Evolutionary conservation across 2,797 vertebrate species (phyloP).

Genomic region (Tangara arthus): DNA sequence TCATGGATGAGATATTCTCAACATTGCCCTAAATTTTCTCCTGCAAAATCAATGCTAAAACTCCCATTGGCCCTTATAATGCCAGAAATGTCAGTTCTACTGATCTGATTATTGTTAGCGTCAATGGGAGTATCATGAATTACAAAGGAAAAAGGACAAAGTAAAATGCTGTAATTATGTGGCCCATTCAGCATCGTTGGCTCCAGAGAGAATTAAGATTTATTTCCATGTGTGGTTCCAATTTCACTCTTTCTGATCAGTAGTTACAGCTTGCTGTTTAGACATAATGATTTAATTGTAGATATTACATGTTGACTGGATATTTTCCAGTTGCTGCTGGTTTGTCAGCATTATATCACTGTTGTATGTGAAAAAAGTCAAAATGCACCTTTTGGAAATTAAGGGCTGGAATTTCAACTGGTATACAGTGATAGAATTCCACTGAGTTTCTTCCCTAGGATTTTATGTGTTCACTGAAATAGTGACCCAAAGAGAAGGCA

Average conservation of each 20-base stretch:
- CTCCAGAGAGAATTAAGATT: constrained; percentile 36
- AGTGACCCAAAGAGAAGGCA: background rate
- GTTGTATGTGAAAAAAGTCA: background rate
- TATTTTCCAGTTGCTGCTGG: constrained; percentile 36
- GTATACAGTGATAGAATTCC: background rate
- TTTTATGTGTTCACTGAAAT: background rate
- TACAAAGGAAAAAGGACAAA: background rate
- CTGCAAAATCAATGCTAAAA: background rate
- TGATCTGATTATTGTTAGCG: background rate
- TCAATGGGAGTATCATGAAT: background rate
- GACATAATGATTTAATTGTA: constrained; percentile 50
- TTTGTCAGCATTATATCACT: background rate
- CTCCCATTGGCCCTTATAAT: background rate
- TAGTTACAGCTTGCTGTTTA: constrained; percentile 31
- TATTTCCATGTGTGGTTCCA: constrained; percentile 6
- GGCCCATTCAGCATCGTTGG: background rate
- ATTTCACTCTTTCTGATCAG: constrained; percentile 26
- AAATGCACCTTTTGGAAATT: constrained; percentile 12
- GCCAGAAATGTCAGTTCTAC: background rate
- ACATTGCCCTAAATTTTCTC: background rate
- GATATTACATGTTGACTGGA: background rate
- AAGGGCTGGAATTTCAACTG: background rate
- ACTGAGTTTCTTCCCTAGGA: background rate
- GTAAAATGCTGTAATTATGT: constrained; percentile 32
- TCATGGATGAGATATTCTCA: background rate